A percentile compares a stretch with the other conserved stretches of the same genome.
These are phyloP conservation scores for Drosophila lutescens DNA, from an alignment of 2,888 invertebrate species.

Conservation along the genomic window DNA sequence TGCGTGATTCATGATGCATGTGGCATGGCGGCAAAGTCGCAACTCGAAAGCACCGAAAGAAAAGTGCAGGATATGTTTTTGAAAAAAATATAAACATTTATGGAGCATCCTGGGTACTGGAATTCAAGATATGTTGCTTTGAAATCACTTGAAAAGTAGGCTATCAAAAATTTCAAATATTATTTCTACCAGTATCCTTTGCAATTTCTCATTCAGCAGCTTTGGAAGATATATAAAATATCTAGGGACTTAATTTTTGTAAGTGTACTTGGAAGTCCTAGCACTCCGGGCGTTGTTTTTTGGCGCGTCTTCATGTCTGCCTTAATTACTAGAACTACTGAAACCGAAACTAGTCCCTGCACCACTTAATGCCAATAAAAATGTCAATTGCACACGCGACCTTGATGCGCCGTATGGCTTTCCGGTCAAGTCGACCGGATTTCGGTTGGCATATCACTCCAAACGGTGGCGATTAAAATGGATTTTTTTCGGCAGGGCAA, in stretches of 20 bases:
- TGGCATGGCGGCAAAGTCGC: slow-evolving; percentile 26
- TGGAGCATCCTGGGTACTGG: too few relatives aligned
- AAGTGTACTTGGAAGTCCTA: slow-evolving; percentile 1
- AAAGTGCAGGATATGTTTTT: too few relatives aligned
- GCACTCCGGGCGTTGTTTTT: slow-evolving; percentile 17
- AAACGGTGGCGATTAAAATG: slow-evolving; percentile 56
- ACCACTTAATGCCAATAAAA: slow-evolving; percentile 47
- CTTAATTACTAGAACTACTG: slow-evolving; percentile 65
- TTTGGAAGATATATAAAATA: background rate
- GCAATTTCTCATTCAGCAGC: background rate
- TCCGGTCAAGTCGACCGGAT: slow-evolving; percentile 38
- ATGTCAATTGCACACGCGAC: slow-evolving; percentile 46
- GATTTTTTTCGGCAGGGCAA: slow-evolving; percentile 43
- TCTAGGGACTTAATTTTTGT: background rate
- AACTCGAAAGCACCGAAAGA: slow-evolving; percentile 31
- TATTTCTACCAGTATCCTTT: background rate
- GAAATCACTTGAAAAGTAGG: background rate
- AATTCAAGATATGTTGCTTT: too few relatives aligned
- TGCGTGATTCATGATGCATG: slow-evolving; percentile 68
- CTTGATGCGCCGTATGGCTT: slow-evolving; percentile 29
- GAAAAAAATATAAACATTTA: too few relatives aligned
- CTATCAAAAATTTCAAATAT: background rate
- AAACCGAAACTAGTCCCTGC: slow-evolving; percentile 43
- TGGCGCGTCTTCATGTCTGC: slow-evolving; percentile 64
- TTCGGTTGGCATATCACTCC: slow-evolving; percentile 20